phyloP scores from a whole-genome alignment of 2,113 vertebrate genomes.

The Pitta sordida region DNA sequence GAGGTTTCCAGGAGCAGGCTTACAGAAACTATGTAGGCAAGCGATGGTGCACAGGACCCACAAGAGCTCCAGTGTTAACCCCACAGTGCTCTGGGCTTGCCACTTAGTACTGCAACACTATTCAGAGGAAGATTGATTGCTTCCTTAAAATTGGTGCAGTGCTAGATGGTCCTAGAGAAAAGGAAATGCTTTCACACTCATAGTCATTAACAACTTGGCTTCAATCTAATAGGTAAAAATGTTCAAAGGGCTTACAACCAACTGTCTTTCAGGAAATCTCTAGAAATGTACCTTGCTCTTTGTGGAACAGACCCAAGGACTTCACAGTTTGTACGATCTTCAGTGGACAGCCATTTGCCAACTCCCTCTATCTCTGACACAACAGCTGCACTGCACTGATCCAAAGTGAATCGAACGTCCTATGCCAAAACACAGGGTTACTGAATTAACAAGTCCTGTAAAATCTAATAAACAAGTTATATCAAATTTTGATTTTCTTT shows the following conservation, averaged over 20 bases:
- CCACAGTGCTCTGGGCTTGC: not conserved
- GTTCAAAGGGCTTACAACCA: not conserved
- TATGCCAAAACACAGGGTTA: constrained; percentile 4
- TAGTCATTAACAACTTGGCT: not conserved
- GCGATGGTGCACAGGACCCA: not conserved
- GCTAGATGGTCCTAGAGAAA: not conserved
- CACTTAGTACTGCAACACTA: not conserved
- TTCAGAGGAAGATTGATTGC: not conserved
- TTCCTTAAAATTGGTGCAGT: not conserved
- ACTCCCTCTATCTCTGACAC: constrained; percentile 81
- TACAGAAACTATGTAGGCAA: not conserved
- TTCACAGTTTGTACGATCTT: constrained; percentile 83
- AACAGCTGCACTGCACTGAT: constrained; percentile 74
- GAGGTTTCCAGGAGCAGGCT: not conserved
- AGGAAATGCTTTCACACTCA: not conserved
- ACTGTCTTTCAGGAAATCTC: not conserved
- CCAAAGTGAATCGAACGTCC: constrained; percentile 83
- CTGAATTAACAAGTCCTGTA: not conserved
- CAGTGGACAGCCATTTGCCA: constrained; percentile 79
- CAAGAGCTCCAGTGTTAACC: not conserved
- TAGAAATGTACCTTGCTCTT: constrained; percentile 67
- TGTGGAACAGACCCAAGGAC: constrained; percentile 74
- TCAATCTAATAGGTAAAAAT: not conserved
- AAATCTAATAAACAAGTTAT: rapidly evolving
- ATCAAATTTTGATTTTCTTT: too few relatives aligned